Percentiles rank a stretch among this genome's conserved stretches.
Evolutionary conservation across 1,140 invertebrate species (phyloP).

Genomic region (Ericerus pela): DNA sequence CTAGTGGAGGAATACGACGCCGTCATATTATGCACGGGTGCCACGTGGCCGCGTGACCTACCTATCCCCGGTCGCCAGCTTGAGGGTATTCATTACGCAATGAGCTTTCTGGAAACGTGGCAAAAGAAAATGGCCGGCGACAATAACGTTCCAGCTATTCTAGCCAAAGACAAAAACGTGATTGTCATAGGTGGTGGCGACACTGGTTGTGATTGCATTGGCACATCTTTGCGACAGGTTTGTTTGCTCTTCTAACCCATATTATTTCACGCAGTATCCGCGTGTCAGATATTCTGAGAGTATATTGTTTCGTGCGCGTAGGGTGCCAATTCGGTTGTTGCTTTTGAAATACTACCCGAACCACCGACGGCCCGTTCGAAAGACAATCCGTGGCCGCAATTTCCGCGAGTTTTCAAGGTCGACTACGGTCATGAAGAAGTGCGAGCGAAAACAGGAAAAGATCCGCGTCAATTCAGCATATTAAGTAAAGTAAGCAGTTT

Average conservation of each 20-base stretch:
- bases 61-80: constrained; percentile 69
- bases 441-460: constrained; percentile 73
- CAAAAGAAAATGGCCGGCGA: constrained; percentile 86
- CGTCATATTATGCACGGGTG: constrained; percentile 76
- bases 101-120: constrained; percentile 93
- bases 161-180: constrained; percentile 87
- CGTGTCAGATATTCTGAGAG: too few species aligned
- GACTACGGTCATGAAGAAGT: constrained; percentile 99
- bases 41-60: constrained; percentile 90
- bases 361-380: constrained; percentile 60
- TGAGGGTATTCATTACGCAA: constrained; percentile 89
- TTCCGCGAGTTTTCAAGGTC: constrained; percentile 87
- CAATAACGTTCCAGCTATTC: constrained; percentile 39
- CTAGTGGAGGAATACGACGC: constrained; percentile 67
- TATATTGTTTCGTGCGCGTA: constrained; percentile 25
- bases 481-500: constrained; percentile 62
- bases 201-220: constrained; percentile 99
- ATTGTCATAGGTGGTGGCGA: constrained; percentile 97
- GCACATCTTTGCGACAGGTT: constrained; percentile 83
- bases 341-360: constrained; percentile 93
- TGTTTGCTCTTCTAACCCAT: too few species aligned
- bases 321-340: constrained; percentile 88
- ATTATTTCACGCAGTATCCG: too few species aligned
- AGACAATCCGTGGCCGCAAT: constrained; percentile 97
- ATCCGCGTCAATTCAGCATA: constrained; percentile 86